Base-by-base conservation (phyloP, 2,113 vertebrate species). In the Rhea americana region DNA sequence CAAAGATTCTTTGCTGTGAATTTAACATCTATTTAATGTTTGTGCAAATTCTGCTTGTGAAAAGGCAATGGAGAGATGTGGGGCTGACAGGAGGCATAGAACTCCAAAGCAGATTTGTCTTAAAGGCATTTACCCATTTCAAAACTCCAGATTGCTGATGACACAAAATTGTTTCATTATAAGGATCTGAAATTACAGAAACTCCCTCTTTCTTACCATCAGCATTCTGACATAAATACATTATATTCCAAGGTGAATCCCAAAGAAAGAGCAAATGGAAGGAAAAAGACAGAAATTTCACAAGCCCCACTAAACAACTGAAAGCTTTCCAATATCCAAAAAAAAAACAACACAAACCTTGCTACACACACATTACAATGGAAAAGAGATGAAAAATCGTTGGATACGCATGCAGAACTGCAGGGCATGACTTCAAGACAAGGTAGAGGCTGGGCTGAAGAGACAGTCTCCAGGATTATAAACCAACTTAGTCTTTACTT, bases 281-380 rank as follows among this genome's bases (percentile, higher is more conserved):
- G n/a, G 58, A 63, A 68, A 61, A 73, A 51, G 13, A 17, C 11
- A 43, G 51, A 24, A 74, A 26, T 61, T 51, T 84, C 47, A 35
- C 30, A 66, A 78, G 28, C 59, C 47, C 28, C 22, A 12, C 19
- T 25, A 37, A 82, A 71, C 3, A 74, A 19, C 50, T 47, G 71
- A 43, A 66, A 88, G 24, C 25, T 59, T 68, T 59, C 65, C 50
- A 24, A 35, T 17, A 79, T 43, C 15, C 71, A 47, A 58, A 79
- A 53, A 47, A 56, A 79, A 53, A 3, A 20, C 39, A 47, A 37
- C 3, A 1, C 45, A 53, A 53, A n/a, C 26, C 43, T 55, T 12
- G 3, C 37, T 12, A 20, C 39, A 25, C 63, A 21, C 0, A 0
- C 28, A 47, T 48, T 4, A 47, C 53, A 51, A 56, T 4, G 8